Evolutionary conservation across 2,888 invertebrate genomes (phyloP).

Genomic region (Pandemis cinnamomeana): DNA sequence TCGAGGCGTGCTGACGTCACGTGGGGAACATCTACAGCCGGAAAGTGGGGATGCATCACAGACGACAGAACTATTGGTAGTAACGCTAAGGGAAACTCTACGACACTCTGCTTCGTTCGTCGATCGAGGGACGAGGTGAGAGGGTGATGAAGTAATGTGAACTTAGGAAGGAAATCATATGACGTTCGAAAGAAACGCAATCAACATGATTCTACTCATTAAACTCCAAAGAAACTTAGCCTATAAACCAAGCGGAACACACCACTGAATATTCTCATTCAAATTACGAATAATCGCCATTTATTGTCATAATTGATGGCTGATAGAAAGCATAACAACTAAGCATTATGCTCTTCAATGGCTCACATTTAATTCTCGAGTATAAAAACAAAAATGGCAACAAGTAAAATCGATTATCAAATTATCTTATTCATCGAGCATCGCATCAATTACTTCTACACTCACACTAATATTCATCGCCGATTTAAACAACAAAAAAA

Average conservation of each 20-base stretch:
- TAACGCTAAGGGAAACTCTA: conserved; percentile 62
- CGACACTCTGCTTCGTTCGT: conserved; percentile 58
- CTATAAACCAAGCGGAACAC: neutral
- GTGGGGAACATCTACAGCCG: conserved; percentile 55
- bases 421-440: neutral
- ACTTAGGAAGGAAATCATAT: neutral
- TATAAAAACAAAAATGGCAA: neutral
- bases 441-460: neutral
- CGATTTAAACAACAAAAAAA: too few species aligned
- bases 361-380: neutral
- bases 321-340: neutral
- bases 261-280: neutral
- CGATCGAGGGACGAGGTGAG: conserved; percentile 13
- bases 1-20: conserved; percentile 51
- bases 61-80: conserved; percentile 64
- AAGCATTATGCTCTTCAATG: neutral
- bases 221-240: neutral
- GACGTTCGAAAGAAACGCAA: neutral
- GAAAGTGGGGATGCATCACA: conserved; percentile 70
- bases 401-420: neutral
- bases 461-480: neutral
- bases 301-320: neutral
- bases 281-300: neutral
- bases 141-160: neutral
- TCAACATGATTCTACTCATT: neutral